Base-by-base conservation (phyloP, 2,888 invertebrate species). In the Callyntrura sp. region DNA sequence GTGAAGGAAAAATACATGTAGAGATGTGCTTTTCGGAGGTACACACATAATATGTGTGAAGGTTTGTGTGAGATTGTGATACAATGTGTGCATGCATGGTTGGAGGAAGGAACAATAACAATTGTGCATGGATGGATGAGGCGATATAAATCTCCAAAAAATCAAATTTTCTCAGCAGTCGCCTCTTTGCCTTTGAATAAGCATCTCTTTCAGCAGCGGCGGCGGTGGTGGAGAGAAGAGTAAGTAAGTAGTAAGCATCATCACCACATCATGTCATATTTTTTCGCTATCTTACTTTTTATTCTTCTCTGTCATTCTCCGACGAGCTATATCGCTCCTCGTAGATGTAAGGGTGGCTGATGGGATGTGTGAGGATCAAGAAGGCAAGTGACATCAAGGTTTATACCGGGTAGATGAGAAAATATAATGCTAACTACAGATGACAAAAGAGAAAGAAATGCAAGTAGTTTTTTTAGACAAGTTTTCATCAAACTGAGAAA, bases 101-200 rank as follows among this genome's bases (percentile, higher is more conserved):
- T 14, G 28, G 1, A 28, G 9, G 28, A 14, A 73, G 70, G 11
- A 45, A 48, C 70, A 73, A 48, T 73, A 73, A 20, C 70, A 45
- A 73, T 76, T 48, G 14, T 76, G 76, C 25, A 76, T 81, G 79
- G 79, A 81, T 81, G 79, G 17, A 81, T 57, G 60, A 43, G 82
- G 82, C 8, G 82, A 82, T 62, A 82, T 84, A 84, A 84, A 55
- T 51, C 81, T 81, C 51, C 25, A 81, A 82, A 84, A 82, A 88
- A 28, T 79, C 45, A 85, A 28, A 65, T 45, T 84, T 89, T 89
- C 89, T 79, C 89, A 89, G 65, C 89, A 85, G 89, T 89, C 51
- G 84, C 85, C 89, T 84, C 89, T 23, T 14, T 43, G 35, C 79
- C 14, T 48, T 84, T 11, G 65, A 62, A 28, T 25, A 60, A 55